These are phyloP conservation scores for human (Homo sapiens) DNA, from an alignment of 2,113 vertebrate genomes.

Conservation along the genomic window DNA sequence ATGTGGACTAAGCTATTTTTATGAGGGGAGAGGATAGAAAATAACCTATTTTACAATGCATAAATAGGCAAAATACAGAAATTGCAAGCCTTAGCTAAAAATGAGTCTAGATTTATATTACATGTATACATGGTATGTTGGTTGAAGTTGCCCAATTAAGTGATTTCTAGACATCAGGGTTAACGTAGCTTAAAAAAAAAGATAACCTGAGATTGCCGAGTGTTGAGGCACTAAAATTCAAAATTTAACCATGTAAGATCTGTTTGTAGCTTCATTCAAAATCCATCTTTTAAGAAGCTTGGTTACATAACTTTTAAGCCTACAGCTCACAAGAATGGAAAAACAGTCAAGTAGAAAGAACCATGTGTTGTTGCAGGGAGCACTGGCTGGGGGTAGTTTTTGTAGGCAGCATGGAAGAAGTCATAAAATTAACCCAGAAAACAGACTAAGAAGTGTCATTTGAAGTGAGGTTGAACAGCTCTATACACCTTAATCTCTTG, in stretches of 20 bases:
- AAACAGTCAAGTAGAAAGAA: neutral
- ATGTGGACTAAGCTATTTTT: slow-evolving; percentile 1
- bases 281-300: neutral
- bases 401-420: neutral
- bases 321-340: neutral
- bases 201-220: neutral
- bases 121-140: neutral
- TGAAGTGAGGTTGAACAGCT: neutral
- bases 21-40: neutral
- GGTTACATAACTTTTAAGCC: neutral
- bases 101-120: neutral
- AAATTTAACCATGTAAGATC: neutral
- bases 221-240: slow-evolving; percentile 20
- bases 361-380: neutral
- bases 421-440: neutral
- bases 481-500: neutral
- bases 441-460: neutral
- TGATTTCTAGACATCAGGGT: neutral
- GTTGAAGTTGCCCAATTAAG: neutral
- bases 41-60: neutral
- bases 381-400: neutral
- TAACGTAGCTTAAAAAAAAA: neutral
- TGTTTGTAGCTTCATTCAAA: neutral
- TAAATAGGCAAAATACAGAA: slow-evolving; percentile 17
- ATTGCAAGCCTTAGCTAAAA: neutral